A percentile compares a stretch with the other conserved stretches of the same genome.
phyloP scores from a whole-genome alignment of 2,888 invertebrate genomes.

The Lasioglossum pauxillum region DNA sequence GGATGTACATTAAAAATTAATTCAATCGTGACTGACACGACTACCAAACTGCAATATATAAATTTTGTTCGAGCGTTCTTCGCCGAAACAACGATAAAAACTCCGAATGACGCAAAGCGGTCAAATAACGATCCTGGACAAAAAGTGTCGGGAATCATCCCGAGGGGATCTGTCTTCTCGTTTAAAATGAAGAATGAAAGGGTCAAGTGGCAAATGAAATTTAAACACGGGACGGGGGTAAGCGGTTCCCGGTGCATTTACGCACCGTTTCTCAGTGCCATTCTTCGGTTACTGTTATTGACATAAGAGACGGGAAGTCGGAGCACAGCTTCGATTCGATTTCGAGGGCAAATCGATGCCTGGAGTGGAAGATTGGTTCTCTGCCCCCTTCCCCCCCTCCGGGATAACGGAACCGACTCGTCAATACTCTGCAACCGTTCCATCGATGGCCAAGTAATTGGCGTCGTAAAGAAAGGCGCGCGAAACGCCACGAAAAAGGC shows the following conservation, averaged over 20 bases:
- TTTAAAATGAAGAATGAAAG: background rate
- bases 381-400: background rate
- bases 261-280: background rate
- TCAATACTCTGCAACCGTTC: constrained; percentile 63
- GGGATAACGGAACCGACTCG: constrained; percentile 68
- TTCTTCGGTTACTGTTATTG: constrained; percentile 47
- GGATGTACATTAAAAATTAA: background rate
- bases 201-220: background rate
- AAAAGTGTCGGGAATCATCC: background rate
- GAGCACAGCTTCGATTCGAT: constrained; percentile 58
- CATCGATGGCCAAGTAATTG: constrained; percentile 67
- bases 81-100: background rate
- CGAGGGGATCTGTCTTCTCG: background rate
- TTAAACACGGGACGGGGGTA: background rate
- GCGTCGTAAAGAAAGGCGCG: constrained; percentile 64
- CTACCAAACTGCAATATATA: background rate
- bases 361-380: constrained; percentile 58
- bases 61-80: background rate
- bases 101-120: background rate
- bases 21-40: background rate
- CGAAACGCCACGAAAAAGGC: constrained; percentile 53
- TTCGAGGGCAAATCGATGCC: constrained; percentile 71
- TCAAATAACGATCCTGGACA: background rate
- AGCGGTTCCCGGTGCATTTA: constrained; percentile 15
- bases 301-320: constrained; percentile 45